Evolutionary conservation across 2,888 invertebrate species (phyloP).

Genomic region (Perizoma affinitatum): DNA sequence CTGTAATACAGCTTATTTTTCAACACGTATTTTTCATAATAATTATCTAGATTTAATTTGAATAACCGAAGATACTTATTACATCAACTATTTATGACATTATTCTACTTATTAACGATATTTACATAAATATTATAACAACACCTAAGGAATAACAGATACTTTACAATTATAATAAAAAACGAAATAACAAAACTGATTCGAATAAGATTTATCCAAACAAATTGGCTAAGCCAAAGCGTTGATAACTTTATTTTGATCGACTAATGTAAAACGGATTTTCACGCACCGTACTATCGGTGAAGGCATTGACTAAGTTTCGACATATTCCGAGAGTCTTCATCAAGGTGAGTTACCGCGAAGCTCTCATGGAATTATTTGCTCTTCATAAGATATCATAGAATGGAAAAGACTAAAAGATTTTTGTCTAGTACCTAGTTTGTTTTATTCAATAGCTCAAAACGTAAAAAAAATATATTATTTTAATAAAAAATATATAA

Average conservation of each 20-base stretch:
- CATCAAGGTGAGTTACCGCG: no score
- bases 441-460: no score
- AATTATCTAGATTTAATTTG: slow-evolving; percentile 23
- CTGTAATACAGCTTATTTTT: slow-evolving; percentile 15
- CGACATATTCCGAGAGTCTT: no score
- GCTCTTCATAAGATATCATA: no score
- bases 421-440: no score
- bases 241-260: slow-evolving; percentile 22
- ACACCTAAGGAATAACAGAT: slow-evolving; percentile 77
- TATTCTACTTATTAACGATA: slow-evolving; percentile 69
- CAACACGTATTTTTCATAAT: slow-evolving; percentile 23
- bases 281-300: no score
- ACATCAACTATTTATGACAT: slow-evolving; percentile 49
- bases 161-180: slow-evolving; percentile 68
- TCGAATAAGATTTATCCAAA: slow-evolving; percentile 10
- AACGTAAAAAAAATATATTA: no score
- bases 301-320: no score
- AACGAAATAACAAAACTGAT: slow-evolving; percentile 68
- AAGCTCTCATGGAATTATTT: no score
- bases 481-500: no score
- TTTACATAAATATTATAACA: slow-evolving; percentile 82
- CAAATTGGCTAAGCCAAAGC: slow-evolving; percentile 29
- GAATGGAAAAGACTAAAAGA: no score
- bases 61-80: slow-evolving; percentile 44
- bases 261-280: slow-evolving; percentile 3